Evolutionary conservation across 2,113 vertebrate genomes (phyloP).

Genomic region (Spermophilus dauricus): DNA sequence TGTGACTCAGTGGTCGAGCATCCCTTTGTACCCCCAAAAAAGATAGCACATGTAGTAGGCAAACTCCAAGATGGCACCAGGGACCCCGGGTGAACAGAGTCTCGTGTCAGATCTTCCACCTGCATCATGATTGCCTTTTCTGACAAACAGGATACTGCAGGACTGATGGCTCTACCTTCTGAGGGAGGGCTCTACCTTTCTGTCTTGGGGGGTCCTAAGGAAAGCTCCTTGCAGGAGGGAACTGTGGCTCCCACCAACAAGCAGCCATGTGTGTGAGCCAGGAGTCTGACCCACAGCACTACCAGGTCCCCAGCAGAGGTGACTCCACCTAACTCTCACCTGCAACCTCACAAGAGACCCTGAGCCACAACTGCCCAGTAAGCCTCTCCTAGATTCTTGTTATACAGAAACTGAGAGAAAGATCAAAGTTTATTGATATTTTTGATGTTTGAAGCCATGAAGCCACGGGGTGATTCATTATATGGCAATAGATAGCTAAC

Average conservation of each 20-base stretch:
- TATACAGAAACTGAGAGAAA: neutral
- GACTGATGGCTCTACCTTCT: too few relatives aligned
- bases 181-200: neutral
- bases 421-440: neutral
- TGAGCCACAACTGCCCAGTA: neutral
- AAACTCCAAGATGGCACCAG: neutral
- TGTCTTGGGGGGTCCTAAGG: neutral
- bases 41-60: neutral
- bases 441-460: neutral
- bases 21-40: neutral
- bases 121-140: too few relatives aligned
- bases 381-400: neutral
- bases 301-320: neutral
- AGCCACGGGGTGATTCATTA: too few relatives aligned
- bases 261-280: neutral
- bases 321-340: neutral
- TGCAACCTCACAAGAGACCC: neutral
- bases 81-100: too few relatives aligned
- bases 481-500: neutral
- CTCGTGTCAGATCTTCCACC: too few relatives aligned
- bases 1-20: too few relatives aligned
- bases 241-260: neutral
- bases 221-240: neutral
- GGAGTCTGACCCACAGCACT: too few relatives aligned
- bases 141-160: too few relatives aligned